phyloP scores from a whole-genome alignment of 1,140 invertebrate genomes.

The Parapsyche elsis region DNA sequence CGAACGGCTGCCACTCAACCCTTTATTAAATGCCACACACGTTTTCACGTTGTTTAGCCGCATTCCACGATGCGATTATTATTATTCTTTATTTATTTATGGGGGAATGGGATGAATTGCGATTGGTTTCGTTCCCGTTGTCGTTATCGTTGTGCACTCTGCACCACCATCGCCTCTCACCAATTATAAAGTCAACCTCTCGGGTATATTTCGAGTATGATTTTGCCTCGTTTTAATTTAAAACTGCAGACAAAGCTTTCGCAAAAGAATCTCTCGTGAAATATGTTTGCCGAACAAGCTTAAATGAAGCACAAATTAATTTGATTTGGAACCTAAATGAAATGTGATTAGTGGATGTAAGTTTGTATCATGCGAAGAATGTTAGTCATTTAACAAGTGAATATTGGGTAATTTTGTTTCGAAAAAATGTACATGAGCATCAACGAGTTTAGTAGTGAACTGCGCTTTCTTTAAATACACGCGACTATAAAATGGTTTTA shows the following conservation, averaged over 20 bases:
- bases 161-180: constrained; percentile 35
- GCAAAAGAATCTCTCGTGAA: background rate
- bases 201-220: constrained; percentile 49
- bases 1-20: constrained; percentile 39
- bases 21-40: constrained; percentile 35
- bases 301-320: background rate
- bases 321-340: too few species aligned
- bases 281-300: background rate
- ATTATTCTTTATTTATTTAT: constrained; percentile 46
- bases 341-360: too few species aligned
- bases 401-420: too few species aligned
- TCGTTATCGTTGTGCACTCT: constrained; percentile 27
- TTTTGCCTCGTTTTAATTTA: constrained; percentile 43
- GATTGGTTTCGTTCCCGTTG: constrained; percentile 18
- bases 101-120: background rate
- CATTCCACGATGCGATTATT: constrained; percentile 28
- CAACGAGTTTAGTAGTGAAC: too few species aligned
- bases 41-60: constrained; percentile 26
- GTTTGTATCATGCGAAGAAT: too few species aligned
- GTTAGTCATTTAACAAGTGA: too few species aligned
- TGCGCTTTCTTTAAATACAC: too few species aligned
- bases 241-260: constrained; percentile 27
- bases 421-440: too few species aligned
- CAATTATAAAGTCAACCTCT: constrained; percentile 52
- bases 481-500: too few species aligned